Base-by-base conservation (phyloP, 2,888 invertebrate species). In the Tinea semifulvella region DNA sequence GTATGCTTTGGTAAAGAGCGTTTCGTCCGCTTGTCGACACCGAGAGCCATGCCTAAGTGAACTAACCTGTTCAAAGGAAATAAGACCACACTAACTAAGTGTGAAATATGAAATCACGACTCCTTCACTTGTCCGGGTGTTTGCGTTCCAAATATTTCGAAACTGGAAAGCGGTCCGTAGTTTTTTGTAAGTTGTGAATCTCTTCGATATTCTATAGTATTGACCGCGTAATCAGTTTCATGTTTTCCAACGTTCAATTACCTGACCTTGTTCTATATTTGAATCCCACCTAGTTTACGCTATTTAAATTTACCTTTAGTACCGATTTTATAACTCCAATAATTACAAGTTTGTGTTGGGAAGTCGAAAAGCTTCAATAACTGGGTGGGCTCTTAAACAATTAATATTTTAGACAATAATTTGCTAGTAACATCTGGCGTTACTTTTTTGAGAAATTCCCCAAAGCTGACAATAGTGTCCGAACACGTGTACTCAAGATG, bases 101-200 rank as follows among this genome's bases (percentile, higher is more conserved):
- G 80, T 79, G 77, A 80, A 80, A 77, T 77, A 80, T 77, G 76
- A 76, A 80, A 80, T 80, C 80, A 80, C 80, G 80, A 80, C 64
- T 72, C 66, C 63, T 62, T 65, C 65, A 69, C 69, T 69, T 61
- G 70, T 63, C 59, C 63, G 63, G 59, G 11, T 73, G 72, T 80
- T 79, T 77, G 75, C 68, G 71, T 73, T 73, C 72, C 68, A 71
- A 76, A 80, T 79, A 74, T 68, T 65, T 69, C 65, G 69, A 69
- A 72, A 71, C 63, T 62, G 53, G 62, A 65, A 63, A 61, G 56
- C 60, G 58, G 28, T 10, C 16, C 27, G 18, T 25, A 42, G 25
- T 42, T 46, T 65, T 60, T 57, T 56, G 53, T 57, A 56, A 51
- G 55, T 22, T 40, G 40, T 40, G 40, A 22, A 20, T 40, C 40